phyloP scores from a whole-genome alignment of 64 coral and sea anemone genomes.

The Dendronephthya gigantea region DNA sequence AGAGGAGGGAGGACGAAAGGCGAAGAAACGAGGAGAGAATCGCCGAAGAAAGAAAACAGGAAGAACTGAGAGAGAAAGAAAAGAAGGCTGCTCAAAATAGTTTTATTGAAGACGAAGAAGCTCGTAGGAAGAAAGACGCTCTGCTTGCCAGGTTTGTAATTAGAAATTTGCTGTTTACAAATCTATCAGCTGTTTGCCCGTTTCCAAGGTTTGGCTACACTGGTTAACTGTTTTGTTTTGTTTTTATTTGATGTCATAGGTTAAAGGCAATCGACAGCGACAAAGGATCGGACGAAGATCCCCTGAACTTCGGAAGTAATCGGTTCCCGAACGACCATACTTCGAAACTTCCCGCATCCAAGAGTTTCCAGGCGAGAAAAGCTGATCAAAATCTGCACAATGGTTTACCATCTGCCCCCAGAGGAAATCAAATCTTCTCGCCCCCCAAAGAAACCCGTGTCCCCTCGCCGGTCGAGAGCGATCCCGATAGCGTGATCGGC shows the following conservation, averaged over 20 bases:
- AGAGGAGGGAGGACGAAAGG: background rate
- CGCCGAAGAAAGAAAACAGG: background rate
- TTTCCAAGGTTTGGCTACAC: too few relatives aligned
- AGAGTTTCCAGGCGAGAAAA: background rate
- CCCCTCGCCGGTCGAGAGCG: background rate
- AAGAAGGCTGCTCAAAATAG: background rate
- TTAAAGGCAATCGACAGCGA: background rate
- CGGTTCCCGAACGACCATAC: background rate
- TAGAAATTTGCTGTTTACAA: too few relatives aligned
- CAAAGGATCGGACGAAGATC: background rate
- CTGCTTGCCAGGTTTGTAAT: background rate
- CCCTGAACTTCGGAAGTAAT: background rate
- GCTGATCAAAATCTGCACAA: slow-evolving; percentile 1
- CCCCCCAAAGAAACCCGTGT: too few relatives aligned
- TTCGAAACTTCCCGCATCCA: background rate
- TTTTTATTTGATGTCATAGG: too few relatives aligned
- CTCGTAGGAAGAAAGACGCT: background rate
- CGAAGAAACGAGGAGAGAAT: background rate
- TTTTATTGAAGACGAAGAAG: background rate
- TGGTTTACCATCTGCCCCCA: background rate
- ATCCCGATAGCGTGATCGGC: background rate
- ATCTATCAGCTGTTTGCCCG: too few relatives aligned
- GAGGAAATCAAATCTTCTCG: background rate
- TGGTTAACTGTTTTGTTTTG: too few relatives aligned
- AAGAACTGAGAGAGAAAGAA: background rate